Evolutionary conservation across 2,888 invertebrate genomes (phyloP).

Genomic region (Leptinotarsa haldemani): DNA sequence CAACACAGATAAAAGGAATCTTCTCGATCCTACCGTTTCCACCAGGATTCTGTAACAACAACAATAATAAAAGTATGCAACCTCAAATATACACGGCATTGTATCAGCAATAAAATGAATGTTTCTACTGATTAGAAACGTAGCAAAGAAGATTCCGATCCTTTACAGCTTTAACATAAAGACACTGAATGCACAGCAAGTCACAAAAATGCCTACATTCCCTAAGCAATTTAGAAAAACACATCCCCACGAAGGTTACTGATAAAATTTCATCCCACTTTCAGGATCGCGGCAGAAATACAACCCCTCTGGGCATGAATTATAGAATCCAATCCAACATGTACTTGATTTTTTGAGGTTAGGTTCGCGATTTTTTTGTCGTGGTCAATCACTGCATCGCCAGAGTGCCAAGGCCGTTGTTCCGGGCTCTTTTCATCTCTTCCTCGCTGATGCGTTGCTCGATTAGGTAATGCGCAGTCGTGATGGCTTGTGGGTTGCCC

Average conservation of each 20-base stretch:
- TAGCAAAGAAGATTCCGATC: neutral
- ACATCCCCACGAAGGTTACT: slow-evolving; percentile 10
- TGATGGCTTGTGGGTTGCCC: slow-evolving; percentile 88
- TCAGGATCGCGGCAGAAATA: neutral
- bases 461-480: slow-evolving; percentile 93
- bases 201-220: slow-evolving; percentile 19
- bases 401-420: slow-evolving; percentile 75
- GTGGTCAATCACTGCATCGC: slow-evolving; percentile 72
- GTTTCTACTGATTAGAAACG: neutral
- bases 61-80: slow-evolving; percentile 1
- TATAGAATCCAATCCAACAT: slow-evolving; percentile 5
- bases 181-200: slow-evolving; percentile 21
- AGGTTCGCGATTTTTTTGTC: slow-evolving; percentile 25
- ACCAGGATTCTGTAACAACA: neutral
- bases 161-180: slow-evolving; percentile 13
- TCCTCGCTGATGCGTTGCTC: slow-evolving; percentile 97
- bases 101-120: neutral
- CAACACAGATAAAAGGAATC: slow-evolving; percentile 20
- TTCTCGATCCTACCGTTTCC: neutral
- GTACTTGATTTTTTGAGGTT: slow-evolving; percentile 30
- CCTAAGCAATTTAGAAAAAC: slow-evolving; percentile 14
- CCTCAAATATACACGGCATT: neutral
- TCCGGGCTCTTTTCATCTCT: slow-evolving; percentile 93
- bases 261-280: slow-evolving; percentile 5
- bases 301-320: neutral